These are phyloP conservation scores for Spheniscus humboldti DNA, from an alignment of 2,797 vertebrate species.

Conservation along the genomic window DNA sequence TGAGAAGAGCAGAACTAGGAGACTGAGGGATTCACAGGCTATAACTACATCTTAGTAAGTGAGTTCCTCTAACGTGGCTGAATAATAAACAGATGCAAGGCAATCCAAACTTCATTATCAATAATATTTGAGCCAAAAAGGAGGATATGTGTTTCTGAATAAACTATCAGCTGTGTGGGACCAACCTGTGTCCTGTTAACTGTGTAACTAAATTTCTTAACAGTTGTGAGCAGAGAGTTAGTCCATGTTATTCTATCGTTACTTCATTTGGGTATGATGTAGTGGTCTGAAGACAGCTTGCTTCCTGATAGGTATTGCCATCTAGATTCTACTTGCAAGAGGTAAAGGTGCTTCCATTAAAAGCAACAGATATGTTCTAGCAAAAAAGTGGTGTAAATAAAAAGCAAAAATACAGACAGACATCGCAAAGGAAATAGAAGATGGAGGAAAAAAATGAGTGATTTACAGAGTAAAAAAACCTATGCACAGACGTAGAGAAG, in stretches of 20 bases:
- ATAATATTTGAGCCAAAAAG: not conserved
- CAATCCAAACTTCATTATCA: not conserved
- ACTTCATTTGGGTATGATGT: not conserved
- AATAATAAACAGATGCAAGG: not conserved
- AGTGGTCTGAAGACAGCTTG: not conserved
- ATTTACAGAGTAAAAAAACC: not conserved
- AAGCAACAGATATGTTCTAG: not conserved
- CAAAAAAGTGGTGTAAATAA: not conserved
- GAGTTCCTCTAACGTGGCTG: not conserved
- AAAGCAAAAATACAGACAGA: not conserved
- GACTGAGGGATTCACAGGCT: not conserved
- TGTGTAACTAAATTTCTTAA: not conserved
- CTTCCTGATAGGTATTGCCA: not conserved
- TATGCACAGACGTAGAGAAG: not conserved
- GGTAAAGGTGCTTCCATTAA: not conserved
- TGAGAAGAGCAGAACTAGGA: not conserved
- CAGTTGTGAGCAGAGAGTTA: not conserved
- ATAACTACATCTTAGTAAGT: not conserved
- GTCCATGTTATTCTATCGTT: not conserved
- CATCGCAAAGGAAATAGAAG: not conserved
- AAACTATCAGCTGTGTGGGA: not conserved
- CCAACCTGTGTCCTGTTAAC: not conserved
- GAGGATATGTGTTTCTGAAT: not conserved
- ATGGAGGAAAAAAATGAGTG: not conserved
- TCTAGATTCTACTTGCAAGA: not conserved